A percentile compares a stretch with the other conserved stretches of the same genome.
Evolutionary conservation across 1,140 invertebrate genomes (phyloP).

Genomic region (Eufriesea mexicana): DNA sequence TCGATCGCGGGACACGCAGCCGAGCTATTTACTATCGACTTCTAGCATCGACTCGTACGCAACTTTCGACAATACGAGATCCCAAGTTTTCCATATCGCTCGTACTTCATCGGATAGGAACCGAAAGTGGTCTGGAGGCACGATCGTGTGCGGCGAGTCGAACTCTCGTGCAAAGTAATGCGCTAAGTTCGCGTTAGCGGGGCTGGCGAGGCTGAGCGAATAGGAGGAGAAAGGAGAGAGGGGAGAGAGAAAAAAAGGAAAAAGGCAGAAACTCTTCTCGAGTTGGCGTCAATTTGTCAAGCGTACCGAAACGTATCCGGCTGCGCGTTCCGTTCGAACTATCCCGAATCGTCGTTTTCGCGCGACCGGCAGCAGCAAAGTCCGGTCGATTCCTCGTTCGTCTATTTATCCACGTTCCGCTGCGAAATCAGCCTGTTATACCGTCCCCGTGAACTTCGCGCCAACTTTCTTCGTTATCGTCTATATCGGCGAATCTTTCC

Average conservation of each 20-base stretch:
- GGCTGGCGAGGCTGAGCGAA: background rate
- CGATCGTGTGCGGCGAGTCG: slow-evolving; percentile 30
- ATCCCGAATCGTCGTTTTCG: slow-evolving; percentile 53
- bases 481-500: background rate
- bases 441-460: background rate
- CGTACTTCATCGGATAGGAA: background rate
- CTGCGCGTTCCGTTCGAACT: slow-evolving; percentile 58
- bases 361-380: slow-evolving; percentile 22
- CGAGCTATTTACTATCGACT: slow-evolving; percentile 1
- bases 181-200: slow-evolving; percentile 28
- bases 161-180: slow-evolving; percentile 54
- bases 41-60: background rate
- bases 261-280: slow-evolving; percentile 44
- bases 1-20: background rate
- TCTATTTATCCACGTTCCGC: slow-evolving; percentile 6
- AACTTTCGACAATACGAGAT: slow-evolving; percentile 28
- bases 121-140: slow-evolving; percentile 20
- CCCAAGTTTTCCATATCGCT: slow-evolving; percentile 19
- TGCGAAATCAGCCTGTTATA: background rate
- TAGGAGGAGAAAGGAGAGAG: background rate
- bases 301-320: slow-evolving; percentile 62
- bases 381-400: background rate
- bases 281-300: slow-evolving; percentile 65
- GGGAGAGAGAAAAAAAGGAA: background rate
- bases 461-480: background rate